These are phyloP conservation scores for Caenorhabditis afra DNA, from an alignment of 2,888 invertebrate species.

Conservation along the genomic window DNA sequence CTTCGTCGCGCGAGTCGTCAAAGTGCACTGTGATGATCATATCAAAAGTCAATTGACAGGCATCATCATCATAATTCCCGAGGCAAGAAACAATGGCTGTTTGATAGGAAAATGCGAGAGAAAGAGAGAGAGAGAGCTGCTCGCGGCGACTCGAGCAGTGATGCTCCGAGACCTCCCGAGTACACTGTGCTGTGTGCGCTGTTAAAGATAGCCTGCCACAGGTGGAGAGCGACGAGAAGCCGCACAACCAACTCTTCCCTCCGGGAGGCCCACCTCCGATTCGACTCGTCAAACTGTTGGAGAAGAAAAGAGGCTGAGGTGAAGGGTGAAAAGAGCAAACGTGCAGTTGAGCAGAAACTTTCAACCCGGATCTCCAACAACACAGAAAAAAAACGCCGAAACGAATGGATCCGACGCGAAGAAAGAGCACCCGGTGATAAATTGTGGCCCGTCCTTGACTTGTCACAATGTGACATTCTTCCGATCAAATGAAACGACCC, in stretches of 20 bases:
- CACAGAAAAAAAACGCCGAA: not conserved
- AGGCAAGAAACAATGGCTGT: conserved; percentile 28
- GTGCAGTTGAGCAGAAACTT: conserved; percentile 39
- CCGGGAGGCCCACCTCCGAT: conserved; percentile 27
- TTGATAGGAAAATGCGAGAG: conserved; percentile 8
- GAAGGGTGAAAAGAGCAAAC: conserved; percentile 37
- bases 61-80: conserved; percentile 32
- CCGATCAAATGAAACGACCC: too few relatives aligned
- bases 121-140: not conserved
- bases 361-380: not conserved
- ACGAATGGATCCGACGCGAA: conserved; percentile 5
- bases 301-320: conserved; percentile 44
- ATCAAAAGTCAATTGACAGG: conserved; percentile 32
- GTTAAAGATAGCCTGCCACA: conserved; percentile 57
- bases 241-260: conserved; percentile 31
- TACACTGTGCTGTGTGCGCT: conserved; percentile 54
- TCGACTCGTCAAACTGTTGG: conserved; percentile 43
- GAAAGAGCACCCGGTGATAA: conserved; percentile 18
- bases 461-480: too few relatives aligned
- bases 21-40: conserved; percentile 28
- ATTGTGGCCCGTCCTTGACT: not conserved
- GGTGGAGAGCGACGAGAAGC: conserved; percentile 49
- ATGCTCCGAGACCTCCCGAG: conserved; percentile 45
- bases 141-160: conserved; percentile 38
- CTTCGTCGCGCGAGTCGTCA: not conserved